Conservation (phyloP, 1,140 invertebrate species). For the Temnothorax nylanderi region DNA sequence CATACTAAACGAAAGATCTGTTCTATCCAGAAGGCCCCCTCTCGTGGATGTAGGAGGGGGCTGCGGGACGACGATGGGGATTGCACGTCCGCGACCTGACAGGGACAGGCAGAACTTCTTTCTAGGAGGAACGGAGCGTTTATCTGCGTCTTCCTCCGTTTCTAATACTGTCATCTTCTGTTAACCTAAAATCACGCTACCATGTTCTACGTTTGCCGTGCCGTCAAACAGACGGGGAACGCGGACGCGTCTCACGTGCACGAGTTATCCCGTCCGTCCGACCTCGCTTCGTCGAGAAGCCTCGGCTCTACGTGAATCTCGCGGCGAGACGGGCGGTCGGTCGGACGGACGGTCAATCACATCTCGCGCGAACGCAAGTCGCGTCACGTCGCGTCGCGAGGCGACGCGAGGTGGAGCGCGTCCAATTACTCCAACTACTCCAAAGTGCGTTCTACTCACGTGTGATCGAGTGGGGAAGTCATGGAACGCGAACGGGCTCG, state of each 20-base stretch:
- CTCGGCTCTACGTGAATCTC: no score
- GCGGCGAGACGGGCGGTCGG: neutral
- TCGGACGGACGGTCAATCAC: neutral
- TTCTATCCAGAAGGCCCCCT: constrained; percentile 76
- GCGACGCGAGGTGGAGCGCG: neutral
- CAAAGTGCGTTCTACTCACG: constrained; percentile 76
- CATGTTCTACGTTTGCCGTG: neutral
- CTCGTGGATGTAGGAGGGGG: constrained; percentile 74
- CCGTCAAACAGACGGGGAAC: neutral
- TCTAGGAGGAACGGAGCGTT: constrained; percentile 83
- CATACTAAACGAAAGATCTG: constrained; percentile 69
- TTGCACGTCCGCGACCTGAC: constrained; percentile 78
- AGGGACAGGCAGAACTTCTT: constrained; percentile 84
- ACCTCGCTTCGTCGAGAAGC: no score
- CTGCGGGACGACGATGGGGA: constrained; percentile 75
- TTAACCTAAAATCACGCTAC: constrained; percentile 78
- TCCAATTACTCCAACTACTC: neutral
- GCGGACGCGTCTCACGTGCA: neutral
- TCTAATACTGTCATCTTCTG: constrained; percentile 86
- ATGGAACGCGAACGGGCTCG: constrained; percentile 77
- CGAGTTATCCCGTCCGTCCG: neutral
- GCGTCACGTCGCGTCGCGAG: neutral
- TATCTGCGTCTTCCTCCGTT: constrained; percentile 85
- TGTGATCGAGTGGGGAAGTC: constrained; percentile 82
- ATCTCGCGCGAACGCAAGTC: neutral